phyloP scores from a whole-genome alignment of 2,113 vertebrate genomes.

The Rissa tridactyla region DNA sequence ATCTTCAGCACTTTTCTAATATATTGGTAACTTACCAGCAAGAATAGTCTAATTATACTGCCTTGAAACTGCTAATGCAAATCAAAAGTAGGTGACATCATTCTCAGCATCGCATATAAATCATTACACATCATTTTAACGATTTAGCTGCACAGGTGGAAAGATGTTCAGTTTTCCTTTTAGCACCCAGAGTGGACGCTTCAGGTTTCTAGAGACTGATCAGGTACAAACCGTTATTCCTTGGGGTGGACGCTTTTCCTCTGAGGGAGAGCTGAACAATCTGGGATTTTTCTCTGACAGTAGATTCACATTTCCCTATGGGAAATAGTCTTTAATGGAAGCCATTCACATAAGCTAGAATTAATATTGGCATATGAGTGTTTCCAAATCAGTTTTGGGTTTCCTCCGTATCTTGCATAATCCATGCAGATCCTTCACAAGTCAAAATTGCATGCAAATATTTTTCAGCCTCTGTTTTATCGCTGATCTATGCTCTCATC shows the following conservation, averaged over 20 bases:
- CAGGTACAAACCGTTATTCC: background rate
- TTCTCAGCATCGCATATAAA: background rate
- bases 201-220: background rate
- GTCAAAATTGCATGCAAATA: background rate
- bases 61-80: slow-evolving; percentile 15
- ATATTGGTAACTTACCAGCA: background rate
- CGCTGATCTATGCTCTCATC: background rate
- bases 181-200: background rate
- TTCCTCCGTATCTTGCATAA: background rate
- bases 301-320: background rate
- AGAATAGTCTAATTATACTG: slow-evolving; percentile 34
- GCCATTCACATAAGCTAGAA: rapidly evolving
- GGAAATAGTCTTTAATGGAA: background rate
- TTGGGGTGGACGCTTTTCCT: background rate
- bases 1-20: background rate
- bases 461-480: background rate
- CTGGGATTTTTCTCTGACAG: background rate
- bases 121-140: background rate
- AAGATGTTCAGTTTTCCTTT: background rate
- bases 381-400: background rate
- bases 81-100: background rate
- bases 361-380: background rate
- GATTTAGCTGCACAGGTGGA: background rate
- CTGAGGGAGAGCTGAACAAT: background rate
- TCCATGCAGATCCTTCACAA: background rate